Conservation (phyloP, 2,888 invertebrate species). For the Apodemia hepburni region DNA sequence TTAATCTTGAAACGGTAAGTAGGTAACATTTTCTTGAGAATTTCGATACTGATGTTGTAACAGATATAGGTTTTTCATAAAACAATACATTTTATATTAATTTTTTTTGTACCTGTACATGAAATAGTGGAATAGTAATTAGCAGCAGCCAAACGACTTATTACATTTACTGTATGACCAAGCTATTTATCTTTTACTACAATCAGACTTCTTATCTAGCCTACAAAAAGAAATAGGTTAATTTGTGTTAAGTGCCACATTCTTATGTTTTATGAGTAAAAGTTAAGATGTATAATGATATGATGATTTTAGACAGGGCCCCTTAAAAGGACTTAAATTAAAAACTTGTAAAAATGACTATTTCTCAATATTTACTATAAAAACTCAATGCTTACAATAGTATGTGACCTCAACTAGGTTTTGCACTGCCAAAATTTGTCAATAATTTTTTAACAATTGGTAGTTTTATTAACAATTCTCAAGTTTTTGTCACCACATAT, state of each 20-base stretch:
- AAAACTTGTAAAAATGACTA: too few relatives aligned
- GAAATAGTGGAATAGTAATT: conserved; percentile 2
- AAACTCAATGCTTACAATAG: too few relatives aligned
- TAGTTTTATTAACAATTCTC: too few relatives aligned
- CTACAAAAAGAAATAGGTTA: not conserved
- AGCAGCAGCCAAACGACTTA: conserved; percentile 28
- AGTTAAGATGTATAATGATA: too few relatives aligned
- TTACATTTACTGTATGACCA: not conserved
- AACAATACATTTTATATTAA: not conserved
- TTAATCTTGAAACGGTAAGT: conserved; percentile 92
- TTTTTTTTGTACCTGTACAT: not conserved
- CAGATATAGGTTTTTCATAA: not conserved
- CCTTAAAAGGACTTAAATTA: too few relatives aligned
- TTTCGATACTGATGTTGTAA: not conserved
- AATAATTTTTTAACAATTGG: too few relatives aligned
- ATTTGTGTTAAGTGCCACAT: not conserved
- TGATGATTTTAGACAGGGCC: too few relatives aligned
- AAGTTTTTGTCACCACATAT: too few relatives aligned
- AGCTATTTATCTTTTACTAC: not conserved
- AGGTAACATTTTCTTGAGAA: conserved; percentile 33
- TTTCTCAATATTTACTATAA: too few relatives aligned
- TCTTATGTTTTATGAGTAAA: too few relatives aligned
- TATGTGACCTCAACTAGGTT: too few relatives aligned
- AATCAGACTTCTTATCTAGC: not conserved
- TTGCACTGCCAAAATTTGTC: too few relatives aligned